Evolutionary conservation across 2,113 vertebrate genomes (phyloP), one percentile per base, ranked within the genome.

Genomic region (Halichoerus grypus): DNA sequence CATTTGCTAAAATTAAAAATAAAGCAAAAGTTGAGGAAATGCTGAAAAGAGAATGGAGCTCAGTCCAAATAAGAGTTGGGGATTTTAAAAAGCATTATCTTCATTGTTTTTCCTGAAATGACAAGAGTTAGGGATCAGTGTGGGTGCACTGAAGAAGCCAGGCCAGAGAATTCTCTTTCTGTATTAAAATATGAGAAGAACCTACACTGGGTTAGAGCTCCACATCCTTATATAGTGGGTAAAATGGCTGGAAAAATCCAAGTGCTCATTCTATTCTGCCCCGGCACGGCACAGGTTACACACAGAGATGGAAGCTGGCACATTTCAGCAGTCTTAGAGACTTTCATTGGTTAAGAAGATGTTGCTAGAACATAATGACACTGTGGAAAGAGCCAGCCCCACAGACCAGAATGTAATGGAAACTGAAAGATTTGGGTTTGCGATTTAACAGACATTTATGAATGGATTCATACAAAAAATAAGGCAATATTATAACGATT

Each of bases 1-100:
- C 55, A 93, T 67, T 95, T 95, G 31, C 16, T 80, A 92, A 96
- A 28, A 67, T 76, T 79, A 93, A 87, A 69, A 67, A 74, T 84
- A 59, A 90, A 69, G 31, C 2, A 33, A 63, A 83, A 88, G 4
- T 18, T 88, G 57, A 59, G 22, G 6, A 22, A 81, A 5, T 69
- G 18, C 18, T 28, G 26, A 67, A 39, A 76, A 57, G 46, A 53
- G 39, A 65, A 65, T 16, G 9, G 4, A 39, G 36, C 33, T 61
- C 10, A n/a, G 15, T 71, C 14, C 31, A 86, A 36, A 81, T 89
- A 81, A 80, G 16, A 24, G 7, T 59, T 59, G 22, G 33, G 39
- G 18, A 46, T 79, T 86, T 88, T 2, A 71, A 86, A 33, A 90
- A 84, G 57, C 8, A 88, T 71, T 12, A 31, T 71, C 28, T 84